These are phyloP conservation scores for Siniperca obscura DNA, from an alignment of 2,797 vertebrate species.

Conservation along the genomic window DNA sequence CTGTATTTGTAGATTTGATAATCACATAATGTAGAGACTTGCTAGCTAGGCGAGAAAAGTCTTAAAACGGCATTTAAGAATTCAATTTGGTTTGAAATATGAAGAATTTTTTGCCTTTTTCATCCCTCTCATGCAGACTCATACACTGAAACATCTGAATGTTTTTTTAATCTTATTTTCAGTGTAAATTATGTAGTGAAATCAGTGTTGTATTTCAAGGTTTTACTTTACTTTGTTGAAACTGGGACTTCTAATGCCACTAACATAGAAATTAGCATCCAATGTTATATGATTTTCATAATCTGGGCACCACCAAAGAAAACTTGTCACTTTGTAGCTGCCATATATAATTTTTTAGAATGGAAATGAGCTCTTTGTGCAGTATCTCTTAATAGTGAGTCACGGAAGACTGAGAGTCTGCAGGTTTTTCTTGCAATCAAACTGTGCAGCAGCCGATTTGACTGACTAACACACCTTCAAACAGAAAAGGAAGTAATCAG, in stretches of 20 bases:
- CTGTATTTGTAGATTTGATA: background rate
- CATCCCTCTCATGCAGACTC: background rate
- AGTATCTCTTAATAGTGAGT: background rate
- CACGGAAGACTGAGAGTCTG: background rate
- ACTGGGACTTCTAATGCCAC: background rate
- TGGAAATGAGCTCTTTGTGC: background rate
- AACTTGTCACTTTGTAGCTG: background rate
- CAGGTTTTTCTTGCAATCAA: constrained; percentile 38
- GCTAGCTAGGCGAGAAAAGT: background rate
- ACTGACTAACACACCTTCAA: constrained; percentile 28
- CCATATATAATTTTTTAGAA: background rate
- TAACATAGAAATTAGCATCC: background rate
- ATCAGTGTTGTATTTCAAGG: background rate
- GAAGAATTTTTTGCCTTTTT: background rate
- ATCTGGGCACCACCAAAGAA: no score
- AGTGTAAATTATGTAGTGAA: background rate
- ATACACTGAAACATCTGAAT: background rate
- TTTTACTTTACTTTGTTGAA: background rate
- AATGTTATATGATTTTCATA: background rate
- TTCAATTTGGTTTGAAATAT: background rate
- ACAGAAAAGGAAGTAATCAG: constrained; percentile 39
- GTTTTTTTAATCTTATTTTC: background rate
- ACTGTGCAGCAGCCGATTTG: constrained; percentile 5
- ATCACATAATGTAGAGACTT: background rate
- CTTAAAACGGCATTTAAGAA: background rate